Evolutionary conservation across 1,140 invertebrate species (phyloP), one percentile per base, ranked within the genome.

Genomic region (Sinonovacula constricta): DNA sequence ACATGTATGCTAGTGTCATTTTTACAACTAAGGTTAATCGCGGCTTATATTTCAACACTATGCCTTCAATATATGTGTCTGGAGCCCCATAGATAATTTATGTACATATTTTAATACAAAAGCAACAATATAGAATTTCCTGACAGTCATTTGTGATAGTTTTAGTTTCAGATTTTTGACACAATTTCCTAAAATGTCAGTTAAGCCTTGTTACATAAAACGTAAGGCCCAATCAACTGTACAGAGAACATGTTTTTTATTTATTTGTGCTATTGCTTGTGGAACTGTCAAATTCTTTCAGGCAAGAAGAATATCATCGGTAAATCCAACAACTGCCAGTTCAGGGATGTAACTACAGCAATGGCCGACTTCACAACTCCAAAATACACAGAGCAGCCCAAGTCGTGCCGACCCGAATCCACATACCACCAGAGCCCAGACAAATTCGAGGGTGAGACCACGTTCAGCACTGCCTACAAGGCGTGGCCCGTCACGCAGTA

Each of bases 401-500:
- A 28, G 36, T 34, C 63, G 15, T 77, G 54, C 31, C 28, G n/a
- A 5, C 74, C 74, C 22, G 54, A 31, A 5, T 51, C 18, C 1
- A 39, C 51, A 15, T 31, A 49, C 24, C 74, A 68, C 31, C 68
- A 45, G 26, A 34, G n/a, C 3, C 10, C 62, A 1, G 45, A 24
- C 26, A 67, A 68, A 65, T 77, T 77, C 51, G 74, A 77, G 3
- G 63, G 34, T 10, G 31, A 22, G 12, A 77, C 74, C 30, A 68
- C 54, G 28, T 77, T 22, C 10, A 51, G 51, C 28, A 10, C 5
- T n/a, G 63, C 74, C n/a, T 77, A 68, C 54, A 77, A 51, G 49
- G n/a, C 49, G 4, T 68, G 56, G 53, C 63, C 63, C 3, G 65
- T 77, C 4, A 36, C 49, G 12, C 28, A 10, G 7, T 68, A 67